Evolutionary conservation across 1,140 invertebrate species (phyloP).

Genomic region (Berghia stephanieae): DNA sequence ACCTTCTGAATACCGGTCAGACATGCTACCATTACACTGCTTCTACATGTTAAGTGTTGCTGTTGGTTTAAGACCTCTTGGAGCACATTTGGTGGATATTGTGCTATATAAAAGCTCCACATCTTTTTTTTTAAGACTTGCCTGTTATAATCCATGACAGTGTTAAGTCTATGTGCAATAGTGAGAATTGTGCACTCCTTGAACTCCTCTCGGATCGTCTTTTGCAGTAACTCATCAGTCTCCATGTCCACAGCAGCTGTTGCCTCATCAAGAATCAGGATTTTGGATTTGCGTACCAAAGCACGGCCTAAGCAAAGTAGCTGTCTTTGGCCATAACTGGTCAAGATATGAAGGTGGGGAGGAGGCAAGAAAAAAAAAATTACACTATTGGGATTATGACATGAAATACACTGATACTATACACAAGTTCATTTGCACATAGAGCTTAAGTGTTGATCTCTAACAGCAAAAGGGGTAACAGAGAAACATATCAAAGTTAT

Average conservation of each 20-base stretch:
- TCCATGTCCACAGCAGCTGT: conserved; percentile 33
- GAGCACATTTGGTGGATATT: neutral
- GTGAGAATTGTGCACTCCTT: conserved; percentile 81
- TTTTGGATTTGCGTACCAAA: conserved; percentile 22
- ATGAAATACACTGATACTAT: neutral
- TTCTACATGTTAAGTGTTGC: neutral
- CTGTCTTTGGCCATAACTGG: conserved; percentile 31
- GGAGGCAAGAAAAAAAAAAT: too few relatives aligned
- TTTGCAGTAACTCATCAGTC: conserved; percentile 70
- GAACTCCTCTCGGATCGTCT: conserved; percentile 79
- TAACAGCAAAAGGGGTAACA: neutral
- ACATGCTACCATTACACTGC: neutral
- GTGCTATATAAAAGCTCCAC: neutral
- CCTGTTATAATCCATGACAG: conserved; percentile 77
- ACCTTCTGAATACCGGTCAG: too few relatives aligned
- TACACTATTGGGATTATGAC: neutral
- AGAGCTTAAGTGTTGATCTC: neutral
- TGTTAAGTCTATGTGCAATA: conserved; percentile 72
- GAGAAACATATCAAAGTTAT: neutral
- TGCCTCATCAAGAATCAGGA: conserved; percentile 27
- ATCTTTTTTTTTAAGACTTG: neutral
- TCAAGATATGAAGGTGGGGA: too few relatives aligned
- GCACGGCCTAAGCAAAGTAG: conserved; percentile 25
- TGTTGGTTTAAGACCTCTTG: neutral
- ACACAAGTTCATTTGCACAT: neutral